phyloP scores from a whole-genome alignment of 2,888 invertebrate species.

The Cephus runcator region DNA sequence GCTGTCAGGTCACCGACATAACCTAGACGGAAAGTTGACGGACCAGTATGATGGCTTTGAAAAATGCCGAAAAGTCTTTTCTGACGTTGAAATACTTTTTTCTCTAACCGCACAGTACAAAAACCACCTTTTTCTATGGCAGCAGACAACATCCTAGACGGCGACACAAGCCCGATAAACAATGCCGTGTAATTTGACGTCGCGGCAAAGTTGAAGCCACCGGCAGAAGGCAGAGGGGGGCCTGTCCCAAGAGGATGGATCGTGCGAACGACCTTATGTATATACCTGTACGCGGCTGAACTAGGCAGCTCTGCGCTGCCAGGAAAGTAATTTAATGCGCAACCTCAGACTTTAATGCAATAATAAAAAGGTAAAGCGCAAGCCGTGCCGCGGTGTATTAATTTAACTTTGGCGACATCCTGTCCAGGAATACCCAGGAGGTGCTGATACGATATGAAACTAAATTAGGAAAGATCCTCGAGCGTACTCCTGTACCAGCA shows the following conservation, averaged over 20 bases:
- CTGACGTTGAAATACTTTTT: constrained; percentile 29
- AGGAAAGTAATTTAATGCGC: constrained; percentile 8
- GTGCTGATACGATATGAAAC: constrained; percentile 39
- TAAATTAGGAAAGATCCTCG: constrained; percentile 32
- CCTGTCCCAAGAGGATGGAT: not conserved
- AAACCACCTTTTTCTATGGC: not conserved
- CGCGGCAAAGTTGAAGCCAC: not conserved
- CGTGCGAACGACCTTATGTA: not conserved
- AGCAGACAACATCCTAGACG: not conserved
- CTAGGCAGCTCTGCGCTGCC: not conserved
- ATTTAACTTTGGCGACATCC: constrained; percentile 49
- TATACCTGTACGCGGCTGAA: not conserved
- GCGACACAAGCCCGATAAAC: not conserved
- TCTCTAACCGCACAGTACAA: constrained; percentile 24
- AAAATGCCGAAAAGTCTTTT: constrained; percentile 29
- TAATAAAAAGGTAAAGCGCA: constrained; percentile 14
- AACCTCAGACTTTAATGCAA: constrained; percentile 16
- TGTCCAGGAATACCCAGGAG: constrained; percentile 16
- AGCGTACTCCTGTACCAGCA: constrained; percentile 31
- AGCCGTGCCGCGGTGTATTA: constrained; percentile 38
- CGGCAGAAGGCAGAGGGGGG: not conserved
- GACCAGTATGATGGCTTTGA: constrained; percentile 20
- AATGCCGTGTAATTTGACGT: not conserved
- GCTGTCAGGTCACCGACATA: not conserved
- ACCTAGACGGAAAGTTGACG: constrained; percentile 35